Evolutionary conservation across 1,140 invertebrate species (phyloP), one percentile per base, ranked within the genome.

Genomic region (Halesus radiatus): DNA sequence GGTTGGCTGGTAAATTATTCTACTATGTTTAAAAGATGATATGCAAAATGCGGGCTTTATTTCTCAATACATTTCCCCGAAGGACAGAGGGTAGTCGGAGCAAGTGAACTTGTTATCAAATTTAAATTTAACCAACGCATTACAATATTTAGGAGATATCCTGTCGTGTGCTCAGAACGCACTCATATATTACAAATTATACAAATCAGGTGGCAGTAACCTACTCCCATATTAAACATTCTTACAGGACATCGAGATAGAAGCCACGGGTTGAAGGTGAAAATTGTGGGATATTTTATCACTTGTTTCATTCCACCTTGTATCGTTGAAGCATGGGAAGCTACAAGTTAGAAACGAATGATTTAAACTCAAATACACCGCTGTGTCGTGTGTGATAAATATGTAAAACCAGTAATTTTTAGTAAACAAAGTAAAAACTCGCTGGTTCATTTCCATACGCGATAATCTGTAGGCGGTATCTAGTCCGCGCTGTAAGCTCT

Each of bases 11-110:
- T 8, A 26, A 64, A 5, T 26, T 26, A 64, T 64, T 29, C 62
- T n/a, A 32, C 62, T 18, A 72, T 72, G 68, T 72, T 52, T 72
- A 72, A 72, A 72, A 72, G 68, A 72, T 72, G 68, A 72, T 23
- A 72, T 72, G 68, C 68, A 22, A 72, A 72, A 53, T 72, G 20
- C n/a, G 68, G 45, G 68, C 52, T 72, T 72, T 50, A 5, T 32
- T 20, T 7, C 29, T 53, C 4, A 7, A 52, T 45, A 45, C 37
- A 54, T 72, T 72, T 20, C 5, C 20, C 53, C 68, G 45, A 72
- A 72, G 45, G 68, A 52, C 18, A 52, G 52, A 32, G 52, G 37
- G 50, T 72, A 72, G 32, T 72, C 50, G 68, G 62, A 52, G 50
- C 68, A 54, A 72, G 68, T 72, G 68, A 72, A 72, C 68, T 72